Evolutionary conservation across 2,888 invertebrate species (phyloP), one percentile per base, ranked within the genome.

Genomic region (Aphidius colemani): DNA sequence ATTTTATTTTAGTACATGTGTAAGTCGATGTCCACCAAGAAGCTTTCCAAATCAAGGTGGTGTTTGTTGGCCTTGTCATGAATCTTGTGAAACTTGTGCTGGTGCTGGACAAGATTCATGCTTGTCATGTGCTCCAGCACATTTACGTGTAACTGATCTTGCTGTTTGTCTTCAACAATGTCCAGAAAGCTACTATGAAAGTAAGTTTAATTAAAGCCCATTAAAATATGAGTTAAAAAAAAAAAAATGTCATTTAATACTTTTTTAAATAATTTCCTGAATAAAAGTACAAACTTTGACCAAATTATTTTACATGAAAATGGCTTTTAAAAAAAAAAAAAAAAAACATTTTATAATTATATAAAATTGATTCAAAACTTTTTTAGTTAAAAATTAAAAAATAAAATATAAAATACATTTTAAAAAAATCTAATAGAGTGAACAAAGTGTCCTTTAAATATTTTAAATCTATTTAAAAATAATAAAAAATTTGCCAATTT

Each of bases 91-190:
- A 78, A 94, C 92, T 11, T 96, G 95, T 75, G 92, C 92, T 39
- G 95, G 95, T 7, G 89, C 94, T 5, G 93, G 93, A 9, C 93
- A 92, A 78, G 93, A 93, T 78, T 93, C 93, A 61, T 95, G 95
- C 76, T 84, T 94, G 53, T 90, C 91, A 3, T 95, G 95, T 81
- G 91, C 93, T 0, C 92, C 93, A 5, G 92, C 91, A 55, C 93
- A 94, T 79, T 86, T 94, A 53, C 86, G 92, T 75, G 92, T 94
- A 59, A 89, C 90, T 11, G 95, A 95, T 83, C 85, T 95, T 66
- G 92, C 93, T 50, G 91, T 94, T 18, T 95, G 95, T 75, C 85
- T 95, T 66, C 93, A 94, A 80, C 90, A 91, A 74, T 95, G 95
- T 78, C 94, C 95, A 0, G 94, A 94, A 77, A 93, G 94, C 57